Conservation (phyloP, 2,113 vertebrate genomes). For the Hippocampus zosterae region DNA sequence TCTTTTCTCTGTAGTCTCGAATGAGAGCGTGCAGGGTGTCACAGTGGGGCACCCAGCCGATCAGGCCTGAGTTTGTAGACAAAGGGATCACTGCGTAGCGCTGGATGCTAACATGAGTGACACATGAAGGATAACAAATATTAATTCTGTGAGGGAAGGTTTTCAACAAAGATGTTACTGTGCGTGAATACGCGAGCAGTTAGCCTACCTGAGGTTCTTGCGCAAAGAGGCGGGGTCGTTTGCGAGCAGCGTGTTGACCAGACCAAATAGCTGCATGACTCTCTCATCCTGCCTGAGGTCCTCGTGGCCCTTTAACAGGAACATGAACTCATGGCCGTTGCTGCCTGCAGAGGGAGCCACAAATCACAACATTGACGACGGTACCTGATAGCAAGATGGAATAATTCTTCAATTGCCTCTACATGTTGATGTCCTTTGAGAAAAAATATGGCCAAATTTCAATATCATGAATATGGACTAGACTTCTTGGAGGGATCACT, state of each 20-base stretch:
- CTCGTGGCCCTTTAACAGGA: slow-evolving; percentile 96
- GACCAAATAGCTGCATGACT: slow-evolving; percentile 97
- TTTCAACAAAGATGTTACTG: neutral
- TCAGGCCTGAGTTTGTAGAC: slow-evolving; percentile 96
- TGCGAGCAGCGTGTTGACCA: slow-evolving; percentile 95
- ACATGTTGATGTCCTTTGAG: neutral
- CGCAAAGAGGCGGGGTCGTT: slow-evolving; percentile 97
- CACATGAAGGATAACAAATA: neutral
- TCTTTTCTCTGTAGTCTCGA: slow-evolving; percentile 97
- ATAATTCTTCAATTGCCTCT: neutral
- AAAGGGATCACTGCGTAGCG: slow-evolving; percentile 94
- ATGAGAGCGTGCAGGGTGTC: slow-evolving; percentile 96
- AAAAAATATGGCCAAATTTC: neutral
- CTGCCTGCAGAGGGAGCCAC: slow-evolving; percentile 78
- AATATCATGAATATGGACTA: no score
- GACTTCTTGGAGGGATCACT: neutral
- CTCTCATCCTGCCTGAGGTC: slow-evolving; percentile 95
- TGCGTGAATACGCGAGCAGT: neutral
- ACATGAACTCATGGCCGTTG: slow-evolving; percentile 97
- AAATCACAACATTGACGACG: slow-evolving; percentile 27
- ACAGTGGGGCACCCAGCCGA: slow-evolving; percentile 98
- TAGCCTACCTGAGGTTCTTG: slow-evolving; percentile 89
- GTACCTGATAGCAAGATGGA: neutral
- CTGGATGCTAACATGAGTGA: slow-evolving; percentile 80
- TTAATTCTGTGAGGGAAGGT: neutral